Evolutionary conservation across 2,113 vertebrate genomes (phyloP).

Genomic region (Mesocricetus auratus): DNA sequence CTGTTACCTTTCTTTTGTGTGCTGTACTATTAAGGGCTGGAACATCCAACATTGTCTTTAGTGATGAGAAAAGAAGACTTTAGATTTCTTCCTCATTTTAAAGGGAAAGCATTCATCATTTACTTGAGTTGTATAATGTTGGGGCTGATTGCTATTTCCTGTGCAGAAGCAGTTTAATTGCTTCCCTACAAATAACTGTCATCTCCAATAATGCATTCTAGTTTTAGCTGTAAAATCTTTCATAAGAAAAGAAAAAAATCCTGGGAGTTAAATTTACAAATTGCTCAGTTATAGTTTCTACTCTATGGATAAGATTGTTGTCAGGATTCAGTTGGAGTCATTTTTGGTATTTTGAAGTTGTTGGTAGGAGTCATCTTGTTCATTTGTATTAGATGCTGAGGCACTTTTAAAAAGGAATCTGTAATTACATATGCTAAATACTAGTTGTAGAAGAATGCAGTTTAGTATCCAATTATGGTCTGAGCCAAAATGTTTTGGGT

Average conservation of each 20-base stretch:
- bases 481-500: slow-evolving; percentile 1
- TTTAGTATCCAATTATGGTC: background rate
- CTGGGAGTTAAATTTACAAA: slow-evolving; percentile 28
- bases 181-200: background rate
- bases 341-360: slow-evolving; percentile 58
- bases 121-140: slow-evolving; percentile 18
- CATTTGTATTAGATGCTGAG: slow-evolving; percentile 32
- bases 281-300: slow-evolving; percentile 21
- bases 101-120: background rate
- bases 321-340: background rate
- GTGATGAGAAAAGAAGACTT: background rate
- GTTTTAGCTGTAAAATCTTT: slow-evolving; percentile 3
- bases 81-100: slow-evolving; percentile 23
- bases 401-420: slow-evolving; percentile 41
- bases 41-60: background rate
- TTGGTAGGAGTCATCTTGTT: background rate
- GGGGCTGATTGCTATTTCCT: background rate
- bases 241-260: slow-evolving; percentile 11
- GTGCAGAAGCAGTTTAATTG: background rate
- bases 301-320: slow-evolving; percentile 22
- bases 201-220: background rate
- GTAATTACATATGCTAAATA: slow-evolving; percentile 7
- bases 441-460: background rate
- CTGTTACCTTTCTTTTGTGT: background rate
- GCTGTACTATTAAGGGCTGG: background rate